Percentiles rank a stretch among this genome's conserved stretches.
phyloP scores from a whole-genome alignment of 2,888 invertebrate genomes.

The Prosapia bicincta region DNA sequence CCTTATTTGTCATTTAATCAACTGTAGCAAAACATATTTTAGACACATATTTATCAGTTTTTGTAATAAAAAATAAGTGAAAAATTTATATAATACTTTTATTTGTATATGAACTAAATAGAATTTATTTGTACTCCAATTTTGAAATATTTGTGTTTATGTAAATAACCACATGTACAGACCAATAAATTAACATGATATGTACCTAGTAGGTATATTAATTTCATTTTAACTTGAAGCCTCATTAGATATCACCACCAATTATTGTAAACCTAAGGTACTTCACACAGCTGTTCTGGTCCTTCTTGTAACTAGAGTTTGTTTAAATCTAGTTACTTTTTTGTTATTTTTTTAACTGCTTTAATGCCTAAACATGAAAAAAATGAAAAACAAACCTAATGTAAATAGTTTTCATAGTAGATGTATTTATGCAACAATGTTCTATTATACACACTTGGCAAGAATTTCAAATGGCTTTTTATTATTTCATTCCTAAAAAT shows the following conservation, averaged over 20 bases:
- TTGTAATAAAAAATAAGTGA: no score
- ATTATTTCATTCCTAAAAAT: background rate
- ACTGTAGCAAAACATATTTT: background rate
- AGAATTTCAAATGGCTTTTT: slow-evolving; percentile 9
- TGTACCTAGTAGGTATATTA: background rate
- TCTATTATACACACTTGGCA: slow-evolving; percentile 28
- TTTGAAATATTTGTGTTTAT: background rate
- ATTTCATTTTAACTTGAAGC: background rate
- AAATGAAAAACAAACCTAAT: slow-evolving; percentile 7
- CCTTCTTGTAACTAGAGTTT: background rate
- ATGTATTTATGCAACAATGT: slow-evolving; percentile 28
- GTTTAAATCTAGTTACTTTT: slow-evolving; percentile 14
- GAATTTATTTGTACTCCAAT: background rate
- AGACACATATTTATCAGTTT: background rate
- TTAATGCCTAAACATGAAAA: slow-evolving; percentile 4
- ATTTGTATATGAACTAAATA: no score
- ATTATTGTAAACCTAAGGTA: background rate
- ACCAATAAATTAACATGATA: background rate
- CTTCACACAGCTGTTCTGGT: background rate
- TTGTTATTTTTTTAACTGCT: background rate
- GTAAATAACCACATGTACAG: background rate
- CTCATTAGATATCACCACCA: background rate
- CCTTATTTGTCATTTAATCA: no score
- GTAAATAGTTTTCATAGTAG: slow-evolving; percentile 29
- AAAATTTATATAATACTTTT: no score